phyloP scores from a whole-genome alignment of 2,113 vertebrate species.

The Numenius arquata region DNA sequence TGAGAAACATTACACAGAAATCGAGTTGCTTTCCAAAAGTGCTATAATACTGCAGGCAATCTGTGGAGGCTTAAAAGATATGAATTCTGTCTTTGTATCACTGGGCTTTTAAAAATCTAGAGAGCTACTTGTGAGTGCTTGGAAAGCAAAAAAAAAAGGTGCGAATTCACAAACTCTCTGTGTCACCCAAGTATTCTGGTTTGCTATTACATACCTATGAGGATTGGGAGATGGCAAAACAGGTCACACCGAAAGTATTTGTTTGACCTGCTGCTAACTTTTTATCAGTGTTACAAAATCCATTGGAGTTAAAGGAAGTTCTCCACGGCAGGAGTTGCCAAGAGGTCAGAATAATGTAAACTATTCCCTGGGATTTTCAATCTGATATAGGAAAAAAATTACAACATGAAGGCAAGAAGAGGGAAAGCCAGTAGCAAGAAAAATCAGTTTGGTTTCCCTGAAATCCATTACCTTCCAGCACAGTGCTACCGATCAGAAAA shows the following conservation, averaged over 20 bases:
- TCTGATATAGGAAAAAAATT: not conserved
- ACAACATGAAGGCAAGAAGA: not conserved
- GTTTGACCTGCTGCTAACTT: not conserved
- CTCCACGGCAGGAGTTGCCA: not conserved
- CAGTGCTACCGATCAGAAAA: not conserved
- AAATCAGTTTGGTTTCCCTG: not conserved
- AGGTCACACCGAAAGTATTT: not conserved
- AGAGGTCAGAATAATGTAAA: not conserved
- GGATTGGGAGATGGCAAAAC: not conserved
- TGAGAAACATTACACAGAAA: not conserved
- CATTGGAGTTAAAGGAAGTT: not conserved
- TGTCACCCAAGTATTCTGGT: not conserved
- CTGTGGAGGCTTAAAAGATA: not conserved
- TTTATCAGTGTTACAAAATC: not conserved
- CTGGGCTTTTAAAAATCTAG: not conserved
- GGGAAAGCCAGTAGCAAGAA: not conserved
- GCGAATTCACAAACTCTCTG: not conserved
- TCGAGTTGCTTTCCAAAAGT: not conserved
- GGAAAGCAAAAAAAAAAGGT: not conserved
- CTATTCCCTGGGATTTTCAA: not conserved
- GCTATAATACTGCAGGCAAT: not conserved
- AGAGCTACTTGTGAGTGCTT: not conserved
- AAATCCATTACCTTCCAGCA: not conserved
- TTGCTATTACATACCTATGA: not conserved
- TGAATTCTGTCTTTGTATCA: not conserved